Evolutionary conservation across 2,797 vertebrate species (phyloP).

Genomic region (Notamacropus eugenii): DNA sequence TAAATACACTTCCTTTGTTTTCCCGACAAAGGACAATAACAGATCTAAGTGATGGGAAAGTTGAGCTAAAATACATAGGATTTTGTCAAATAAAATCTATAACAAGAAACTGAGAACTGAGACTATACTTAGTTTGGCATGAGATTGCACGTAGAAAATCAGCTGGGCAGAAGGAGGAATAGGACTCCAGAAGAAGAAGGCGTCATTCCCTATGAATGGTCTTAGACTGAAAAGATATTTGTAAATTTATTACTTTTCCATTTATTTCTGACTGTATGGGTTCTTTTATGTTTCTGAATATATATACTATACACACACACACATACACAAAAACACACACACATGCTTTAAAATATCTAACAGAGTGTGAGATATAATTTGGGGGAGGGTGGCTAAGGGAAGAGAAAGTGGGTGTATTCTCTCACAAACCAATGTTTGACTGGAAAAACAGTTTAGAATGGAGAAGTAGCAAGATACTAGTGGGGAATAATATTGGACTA

Average conservation of each 20-base stretch:
- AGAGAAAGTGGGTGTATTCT: too few relatives aligned
- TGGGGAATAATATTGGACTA: not conserved
- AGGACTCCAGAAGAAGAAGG: not conserved
- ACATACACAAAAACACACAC: not conserved
- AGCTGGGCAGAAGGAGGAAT: not conserved
- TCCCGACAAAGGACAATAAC: not conserved
- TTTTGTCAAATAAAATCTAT: not conserved
- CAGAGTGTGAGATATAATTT: too few relatives aligned
- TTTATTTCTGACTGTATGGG: not conserved
- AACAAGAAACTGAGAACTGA: not conserved
- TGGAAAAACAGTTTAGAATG: not conserved
- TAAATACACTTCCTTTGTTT: not conserved
- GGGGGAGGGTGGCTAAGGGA: too few relatives aligned
- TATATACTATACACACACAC: too few relatives aligned
- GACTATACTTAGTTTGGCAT: not conserved
- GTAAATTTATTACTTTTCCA: not conserved
- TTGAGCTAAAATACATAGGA: not conserved
- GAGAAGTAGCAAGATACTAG: not conserved
- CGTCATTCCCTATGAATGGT: not conserved
- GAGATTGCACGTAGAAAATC: not conserved
- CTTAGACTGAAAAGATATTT: not conserved
- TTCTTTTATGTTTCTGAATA: not conserved
- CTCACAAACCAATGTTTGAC: too few relatives aligned
- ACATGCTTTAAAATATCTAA: not conserved
- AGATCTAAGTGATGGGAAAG: not conserved